Evolutionary conservation across 2,113 vertebrate genomes (phyloP), one percentile per base, ranked within the genome.

Genomic region (Rissa tridactyla): DNA sequence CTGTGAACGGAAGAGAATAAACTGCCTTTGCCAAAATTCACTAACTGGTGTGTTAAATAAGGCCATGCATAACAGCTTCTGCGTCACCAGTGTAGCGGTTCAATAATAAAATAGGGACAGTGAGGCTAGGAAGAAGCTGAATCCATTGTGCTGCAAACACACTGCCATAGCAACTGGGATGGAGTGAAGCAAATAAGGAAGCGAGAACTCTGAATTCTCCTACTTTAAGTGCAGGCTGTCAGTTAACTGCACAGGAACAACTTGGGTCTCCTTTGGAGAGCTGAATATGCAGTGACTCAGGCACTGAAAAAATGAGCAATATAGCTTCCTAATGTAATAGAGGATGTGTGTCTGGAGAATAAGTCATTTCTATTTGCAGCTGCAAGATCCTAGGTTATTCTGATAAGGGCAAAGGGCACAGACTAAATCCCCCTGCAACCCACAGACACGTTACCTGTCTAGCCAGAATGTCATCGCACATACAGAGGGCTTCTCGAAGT

Each of bases 401-500:
- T 81, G 15, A 25, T 71, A 15, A 49, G 11, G 15, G 52, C 52
- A 73, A 40, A 88, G 44, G 13, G 11, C 68, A 57, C 12, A 64
- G 42, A 80, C 6, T 44, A 21, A 82, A 81, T 17, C 46, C 51
- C 71, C 30, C 34, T 25, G 18, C 52, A 47, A 3, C 36, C 52
- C 49, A 25, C 49, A 88, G 51, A 62, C 86, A 40, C 5, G 6
- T 75, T 98, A 99, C 99, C 99, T 99, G 99, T 98, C 99, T 99
- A 57, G 94, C 92, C 34, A 99, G 97, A 51, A 98, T 99, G 40
- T 98, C 98, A 89, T 99, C 99, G 40, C 99, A 99, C 0, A 51
- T 96, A 15, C 86, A 82, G 46, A 99, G 98, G 10, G 98, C 97
- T 44, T 98, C 98, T 2, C 99, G 98, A 66, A 99, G 98, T 70